Conservation (phyloP, 2,113 vertebrate genomes). For the Excalfactoria chinensis region DNA sequence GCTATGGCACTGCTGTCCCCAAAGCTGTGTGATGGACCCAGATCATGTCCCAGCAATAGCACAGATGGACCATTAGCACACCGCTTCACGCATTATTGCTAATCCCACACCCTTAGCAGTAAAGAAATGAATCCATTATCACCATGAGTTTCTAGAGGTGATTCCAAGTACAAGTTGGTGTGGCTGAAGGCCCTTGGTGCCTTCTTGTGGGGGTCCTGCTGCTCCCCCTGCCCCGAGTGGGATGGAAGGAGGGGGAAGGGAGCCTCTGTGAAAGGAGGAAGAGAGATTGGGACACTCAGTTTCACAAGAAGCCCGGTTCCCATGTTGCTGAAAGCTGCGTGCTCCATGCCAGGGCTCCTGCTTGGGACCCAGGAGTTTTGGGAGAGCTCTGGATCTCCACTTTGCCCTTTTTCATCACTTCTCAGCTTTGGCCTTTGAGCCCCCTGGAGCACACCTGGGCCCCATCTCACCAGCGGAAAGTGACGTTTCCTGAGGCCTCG, state of each 20-base stretch:
- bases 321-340: neutral
- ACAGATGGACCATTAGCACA: neutral
- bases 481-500: neutral
- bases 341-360: neutral
- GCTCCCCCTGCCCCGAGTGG: neutral
- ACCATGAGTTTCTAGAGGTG: neutral
- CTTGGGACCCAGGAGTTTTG: fast-evolving
- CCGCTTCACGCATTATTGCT: neutral
- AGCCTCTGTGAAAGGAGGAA: constrained; percentile 21
- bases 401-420: neutral
- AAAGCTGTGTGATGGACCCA: fast-evolving
- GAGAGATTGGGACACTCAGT: constrained; percentile 36
- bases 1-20: neutral
- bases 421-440: neutral
- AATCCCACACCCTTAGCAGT: neutral
- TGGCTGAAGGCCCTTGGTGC: neutral
- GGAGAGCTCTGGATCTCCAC: fast-evolving
- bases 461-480: neutral
- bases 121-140: neutral
- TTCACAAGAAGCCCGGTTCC: constrained; percentile 34
- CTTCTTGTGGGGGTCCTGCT: neutral
- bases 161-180: neutral
- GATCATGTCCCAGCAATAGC: neutral
- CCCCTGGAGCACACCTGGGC: neutral
- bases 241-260: constrained; percentile 34